These are phyloP conservation scores for Morpho helenor DNA, from an alignment of 2,888 invertebrate species.

Conservation along the genomic window DNA sequence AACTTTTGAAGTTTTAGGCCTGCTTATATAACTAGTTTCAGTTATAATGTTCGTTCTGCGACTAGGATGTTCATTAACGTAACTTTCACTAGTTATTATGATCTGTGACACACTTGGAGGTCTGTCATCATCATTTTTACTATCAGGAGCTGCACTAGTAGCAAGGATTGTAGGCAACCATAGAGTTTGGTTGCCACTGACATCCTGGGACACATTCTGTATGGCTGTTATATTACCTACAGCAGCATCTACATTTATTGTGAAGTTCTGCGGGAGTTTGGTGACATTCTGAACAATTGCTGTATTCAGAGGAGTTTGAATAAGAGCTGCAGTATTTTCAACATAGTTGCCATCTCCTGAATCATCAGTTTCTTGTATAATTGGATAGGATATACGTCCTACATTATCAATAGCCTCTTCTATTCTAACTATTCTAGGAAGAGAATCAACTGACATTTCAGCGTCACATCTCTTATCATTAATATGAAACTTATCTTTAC, in stretches of 20 bases:
- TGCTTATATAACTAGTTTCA: conserved; percentile 59
- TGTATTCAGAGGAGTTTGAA: conserved; percentile 64
- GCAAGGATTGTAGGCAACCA: conserved; percentile 72
- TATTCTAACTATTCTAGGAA: conserved; percentile 65
- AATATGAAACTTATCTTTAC: conserved; percentile 66
- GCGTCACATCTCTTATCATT: conserved; percentile 57
- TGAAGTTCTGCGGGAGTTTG: conserved; percentile 70
- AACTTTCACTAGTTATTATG: conserved; percentile 70
- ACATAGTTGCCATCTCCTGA: conserved; percentile 61
- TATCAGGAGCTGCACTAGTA: conserved; percentile 55
- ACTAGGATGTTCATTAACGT: conserved; percentile 57
- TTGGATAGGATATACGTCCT: conserved; percentile 61
- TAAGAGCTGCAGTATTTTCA: conserved; percentile 62
- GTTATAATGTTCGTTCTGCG: conserved; percentile 63
- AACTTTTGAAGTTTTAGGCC: conserved; percentile 68
- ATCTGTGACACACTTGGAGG: conserved; percentile 67
- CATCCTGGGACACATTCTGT: conserved; percentile 71
- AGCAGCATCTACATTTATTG: conserved; percentile 70
- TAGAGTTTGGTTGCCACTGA: conserved; percentile 61
- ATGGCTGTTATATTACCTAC: conserved; percentile 69
- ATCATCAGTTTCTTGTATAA: conserved; percentile 64
- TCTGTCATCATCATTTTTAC: conserved; percentile 59
- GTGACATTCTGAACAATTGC: conserved; percentile 72
- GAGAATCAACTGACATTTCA: conserved; percentile 64
- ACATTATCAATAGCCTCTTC: conserved; percentile 65